Conservation (phyloP, 1,140 invertebrate species). For the Venturia canescens region DNA sequence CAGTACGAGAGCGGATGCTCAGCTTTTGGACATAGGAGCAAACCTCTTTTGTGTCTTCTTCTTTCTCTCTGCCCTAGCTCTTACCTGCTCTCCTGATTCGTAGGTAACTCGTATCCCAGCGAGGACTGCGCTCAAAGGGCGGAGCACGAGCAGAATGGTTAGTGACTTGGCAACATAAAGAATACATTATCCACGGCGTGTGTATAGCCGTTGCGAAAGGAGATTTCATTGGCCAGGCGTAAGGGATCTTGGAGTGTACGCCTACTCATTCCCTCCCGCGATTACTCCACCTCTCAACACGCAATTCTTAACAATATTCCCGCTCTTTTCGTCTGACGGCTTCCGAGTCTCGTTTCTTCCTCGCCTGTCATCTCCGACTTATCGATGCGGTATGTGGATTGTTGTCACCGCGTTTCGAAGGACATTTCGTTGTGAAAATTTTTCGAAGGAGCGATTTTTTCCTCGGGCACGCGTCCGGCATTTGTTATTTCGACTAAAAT, state of each 20-base stretch:
- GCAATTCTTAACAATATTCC: background rate
- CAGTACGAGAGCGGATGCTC: too few species aligned
- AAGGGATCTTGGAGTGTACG: slow-evolving; percentile 61
- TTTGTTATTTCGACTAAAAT: too few species aligned
- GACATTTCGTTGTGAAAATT: too few species aligned
- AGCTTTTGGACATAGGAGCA: background rate
- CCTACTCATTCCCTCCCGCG: slow-evolving; percentile 66
- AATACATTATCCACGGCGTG: slow-evolving; percentile 25
- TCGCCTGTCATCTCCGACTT: too few species aligned
- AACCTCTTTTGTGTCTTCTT: background rate
- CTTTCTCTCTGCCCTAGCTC: background rate
- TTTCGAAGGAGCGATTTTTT: too few species aligned
- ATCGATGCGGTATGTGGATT: too few species aligned
- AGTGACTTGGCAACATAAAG: slow-evolving; percentile 42
- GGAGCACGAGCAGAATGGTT: slow-evolving; percentile 25
- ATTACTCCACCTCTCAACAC: slow-evolving; percentile 66
- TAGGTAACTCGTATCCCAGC: background rate
- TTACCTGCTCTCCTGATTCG: slow-evolving; percentile 9
- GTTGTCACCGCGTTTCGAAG: too few species aligned
- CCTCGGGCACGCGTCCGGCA: too few species aligned
- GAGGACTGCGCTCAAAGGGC: slow-evolving; percentile 2
- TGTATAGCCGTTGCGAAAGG: background rate
- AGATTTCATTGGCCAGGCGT: background rate
- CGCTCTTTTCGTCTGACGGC: too few species aligned
- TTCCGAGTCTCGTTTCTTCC: too few species aligned